Conservation (phyloP, 2,797 vertebrate species). For the Malurus splendens region DNA sequence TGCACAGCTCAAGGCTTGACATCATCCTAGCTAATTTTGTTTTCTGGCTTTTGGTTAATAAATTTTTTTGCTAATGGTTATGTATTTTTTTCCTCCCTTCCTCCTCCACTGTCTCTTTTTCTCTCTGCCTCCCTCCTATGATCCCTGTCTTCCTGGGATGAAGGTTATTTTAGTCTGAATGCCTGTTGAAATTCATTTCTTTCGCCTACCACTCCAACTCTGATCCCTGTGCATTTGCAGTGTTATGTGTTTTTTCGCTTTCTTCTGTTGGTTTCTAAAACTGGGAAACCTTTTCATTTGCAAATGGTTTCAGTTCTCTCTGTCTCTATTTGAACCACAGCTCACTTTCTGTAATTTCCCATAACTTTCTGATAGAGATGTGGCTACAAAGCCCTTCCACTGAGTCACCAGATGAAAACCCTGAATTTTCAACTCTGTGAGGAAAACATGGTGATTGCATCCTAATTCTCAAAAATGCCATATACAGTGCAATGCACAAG, state of each 20-base stretch:
- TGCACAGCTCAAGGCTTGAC: neutral
- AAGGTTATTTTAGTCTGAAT: constrained; percentile 15
- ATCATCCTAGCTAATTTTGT: neutral
- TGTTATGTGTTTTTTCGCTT: neutral
- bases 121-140: neutral
- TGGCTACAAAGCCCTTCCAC: neutral
- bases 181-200: neutral
- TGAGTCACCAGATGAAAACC: constrained; percentile 11
- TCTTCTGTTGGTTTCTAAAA: constrained; percentile 41
- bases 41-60: neutral
- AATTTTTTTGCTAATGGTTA: neutral
- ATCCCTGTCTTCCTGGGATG: neutral
- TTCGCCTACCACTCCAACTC: neutral
- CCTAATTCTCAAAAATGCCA: neutral
- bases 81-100: neutral
- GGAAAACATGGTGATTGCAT: neutral
- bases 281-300: constrained; percentile 17
- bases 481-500: neutral
- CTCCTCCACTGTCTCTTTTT: neutral
- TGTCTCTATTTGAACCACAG: neutral
- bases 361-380: neutral
- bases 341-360: constrained; percentile 10
- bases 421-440: constrained; percentile 13
- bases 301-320: neutral
- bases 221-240: neutral